Evolutionary conservation across 1,140 invertebrate genomes (phyloP).

Genomic region (Musca vetustissima): DNA sequence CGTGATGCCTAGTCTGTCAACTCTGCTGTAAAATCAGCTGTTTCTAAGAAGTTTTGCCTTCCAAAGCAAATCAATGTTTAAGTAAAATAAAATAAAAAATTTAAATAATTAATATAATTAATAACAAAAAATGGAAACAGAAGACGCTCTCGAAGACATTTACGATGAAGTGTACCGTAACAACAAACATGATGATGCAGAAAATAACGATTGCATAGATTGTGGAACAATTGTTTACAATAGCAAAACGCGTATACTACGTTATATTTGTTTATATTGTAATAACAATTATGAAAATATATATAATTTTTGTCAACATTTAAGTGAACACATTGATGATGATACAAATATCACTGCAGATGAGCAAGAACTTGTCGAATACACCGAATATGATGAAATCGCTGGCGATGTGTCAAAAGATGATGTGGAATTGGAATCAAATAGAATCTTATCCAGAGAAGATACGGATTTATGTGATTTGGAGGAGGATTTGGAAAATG

Average conservation of each 20-base stretch:
- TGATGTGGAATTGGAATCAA: background rate
- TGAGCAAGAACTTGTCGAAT: background rate
- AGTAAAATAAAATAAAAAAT: no score
- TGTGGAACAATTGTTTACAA: conserved; percentile 17
- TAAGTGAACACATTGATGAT: conserved; percentile 25
- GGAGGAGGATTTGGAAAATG: no score
- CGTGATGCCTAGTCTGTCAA: no score
- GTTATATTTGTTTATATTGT: conserved; percentile 23
- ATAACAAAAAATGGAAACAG: no score
- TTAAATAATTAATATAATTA: no score
- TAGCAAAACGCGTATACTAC: background rate
- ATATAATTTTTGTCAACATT: conserved; percentile 23
- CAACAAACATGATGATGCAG: no score
- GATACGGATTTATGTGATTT: no score
- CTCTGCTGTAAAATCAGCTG: no score
- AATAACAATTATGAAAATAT: conserved; percentile 17
- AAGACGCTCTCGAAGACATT: no score
- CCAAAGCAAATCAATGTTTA: no score
- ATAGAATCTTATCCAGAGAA: background rate
- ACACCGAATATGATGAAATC: background rate
- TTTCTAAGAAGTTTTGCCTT: no score
- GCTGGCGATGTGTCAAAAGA: background rate
- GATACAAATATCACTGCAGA: background rate
- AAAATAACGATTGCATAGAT: background rate
- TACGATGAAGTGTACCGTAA: no score